Evolutionary conservation across 2,888 invertebrate genomes (phyloP).

Genomic region (Eulithis testata): DNA sequence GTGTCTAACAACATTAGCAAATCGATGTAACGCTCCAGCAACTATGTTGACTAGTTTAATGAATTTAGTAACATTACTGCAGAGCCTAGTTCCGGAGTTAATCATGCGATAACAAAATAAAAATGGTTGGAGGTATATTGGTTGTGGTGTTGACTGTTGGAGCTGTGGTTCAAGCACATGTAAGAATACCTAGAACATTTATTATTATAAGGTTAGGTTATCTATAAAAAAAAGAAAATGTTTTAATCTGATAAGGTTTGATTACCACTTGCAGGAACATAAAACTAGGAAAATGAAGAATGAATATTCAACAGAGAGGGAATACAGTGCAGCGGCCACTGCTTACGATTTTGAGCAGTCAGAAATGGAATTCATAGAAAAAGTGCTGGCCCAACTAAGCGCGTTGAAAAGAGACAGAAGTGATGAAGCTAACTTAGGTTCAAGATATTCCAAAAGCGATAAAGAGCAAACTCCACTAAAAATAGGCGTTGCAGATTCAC

Average conservation of each 20-base stretch:
- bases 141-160: background rate
- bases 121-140: conserved; percentile 3
- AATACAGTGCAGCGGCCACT: background rate
- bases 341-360: conserved; percentile 3
- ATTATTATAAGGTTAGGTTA: background rate
- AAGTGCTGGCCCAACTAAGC: background rate
- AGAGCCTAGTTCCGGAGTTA: background rate
- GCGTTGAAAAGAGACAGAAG: background rate
- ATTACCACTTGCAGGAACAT: conserved; percentile 3
- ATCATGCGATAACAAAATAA: conserved; percentile 12
- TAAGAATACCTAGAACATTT: conserved; percentile 6
- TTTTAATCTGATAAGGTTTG: background rate
- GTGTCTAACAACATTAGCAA: conserved; percentile 18
- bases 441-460: background rate
- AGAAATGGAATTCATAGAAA: background rate
- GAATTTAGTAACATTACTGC: background rate
- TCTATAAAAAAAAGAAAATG: too few species aligned
- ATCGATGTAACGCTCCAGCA: conserved; percentile 19
- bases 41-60: background rate
- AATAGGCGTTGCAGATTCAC: background rate
- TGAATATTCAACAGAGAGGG: background rate
- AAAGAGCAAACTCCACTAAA: background rate
- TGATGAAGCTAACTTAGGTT: background rate
- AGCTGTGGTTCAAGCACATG: conserved; percentile 4
- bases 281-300: background rate